A percentile compares a stretch with the other conserved stretches of the same genome.
Evolutionary conservation across 1,140 invertebrate genomes (phyloP).

Genomic region (Mamestra configurata): DNA sequence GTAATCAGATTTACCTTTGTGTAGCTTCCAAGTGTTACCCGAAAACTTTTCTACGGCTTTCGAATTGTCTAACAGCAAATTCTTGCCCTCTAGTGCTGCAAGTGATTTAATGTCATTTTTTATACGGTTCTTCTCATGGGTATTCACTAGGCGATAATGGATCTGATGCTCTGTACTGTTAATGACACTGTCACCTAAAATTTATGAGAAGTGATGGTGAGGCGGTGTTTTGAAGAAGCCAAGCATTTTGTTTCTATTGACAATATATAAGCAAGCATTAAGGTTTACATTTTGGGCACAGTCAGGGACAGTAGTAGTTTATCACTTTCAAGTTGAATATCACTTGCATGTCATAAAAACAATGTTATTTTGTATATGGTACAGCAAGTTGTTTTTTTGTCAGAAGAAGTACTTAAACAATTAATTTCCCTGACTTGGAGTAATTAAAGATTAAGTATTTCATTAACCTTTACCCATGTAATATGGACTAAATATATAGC

Average conservation of each 20-base stretch:
- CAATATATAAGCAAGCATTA: too few species aligned
- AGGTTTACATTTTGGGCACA: too few species aligned
- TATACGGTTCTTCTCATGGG: slow-evolving; percentile 76
- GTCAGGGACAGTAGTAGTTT: too few species aligned
- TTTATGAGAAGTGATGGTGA: slow-evolving; percentile 17
- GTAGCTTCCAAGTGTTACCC: slow-evolving; percentile 77
- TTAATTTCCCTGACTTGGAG: too few species aligned
- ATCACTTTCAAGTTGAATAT: too few species aligned
- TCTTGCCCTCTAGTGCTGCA: slow-evolving; percentile 80
- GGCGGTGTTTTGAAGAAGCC: background rate
- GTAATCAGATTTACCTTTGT: slow-evolving; percentile 65
- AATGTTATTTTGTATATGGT: too few species aligned
- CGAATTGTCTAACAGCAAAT: slow-evolving; percentile 73
- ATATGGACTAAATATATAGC: too few species aligned
- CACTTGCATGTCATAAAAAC: too few species aligned
- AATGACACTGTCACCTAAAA: slow-evolving; percentile 75
- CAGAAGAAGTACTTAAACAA: too few species aligned
- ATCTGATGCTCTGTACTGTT: slow-evolving; percentile 67
- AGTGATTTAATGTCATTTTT: slow-evolving; percentile 85
- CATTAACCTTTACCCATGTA: too few species aligned
- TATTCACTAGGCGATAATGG: slow-evolving; percentile 74
- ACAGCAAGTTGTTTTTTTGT: too few species aligned
- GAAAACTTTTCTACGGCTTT: slow-evolving; percentile 66
- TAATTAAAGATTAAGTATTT: too few species aligned
- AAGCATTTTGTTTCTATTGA: slow-evolving; percentile 1